A percentile compares a stretch with the other conserved stretches of the same genome.
Evolutionary conservation across 1,140 invertebrate genomes (phyloP).

Genomic region (Acromyrmex charruanus): DNA sequence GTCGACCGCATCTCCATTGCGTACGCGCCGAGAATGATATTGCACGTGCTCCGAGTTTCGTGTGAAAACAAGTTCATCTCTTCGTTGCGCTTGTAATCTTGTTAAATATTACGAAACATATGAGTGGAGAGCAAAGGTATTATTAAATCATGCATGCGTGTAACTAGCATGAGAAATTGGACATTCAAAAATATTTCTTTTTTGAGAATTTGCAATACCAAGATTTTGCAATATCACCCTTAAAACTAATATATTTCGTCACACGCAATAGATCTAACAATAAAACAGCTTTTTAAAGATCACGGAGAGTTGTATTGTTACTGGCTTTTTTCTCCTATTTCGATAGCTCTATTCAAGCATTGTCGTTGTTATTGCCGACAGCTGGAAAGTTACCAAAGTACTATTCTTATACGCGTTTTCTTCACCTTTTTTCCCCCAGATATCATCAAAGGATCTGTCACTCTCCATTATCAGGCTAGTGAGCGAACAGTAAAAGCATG

Average conservation of each 20-base stretch:
- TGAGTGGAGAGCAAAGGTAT: no score
- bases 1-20: background rate
- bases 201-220: background rate
- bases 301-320: conserved; percentile 58
- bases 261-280: background rate
- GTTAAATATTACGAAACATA: conserved; percentile 24
- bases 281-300: conserved; percentile 54
- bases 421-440: conserved; percentile 43
- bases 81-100: conserved; percentile 1
- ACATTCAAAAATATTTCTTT: background rate
- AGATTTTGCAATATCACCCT: conserved; percentile 4
- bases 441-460: conserved; percentile 73
- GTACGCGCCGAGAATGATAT: conserved; percentile 42
- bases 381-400: conserved; percentile 67
- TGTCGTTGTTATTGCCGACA: conserved; percentile 55
- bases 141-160: background rate
- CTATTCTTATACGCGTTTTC: conserved; percentile 42
- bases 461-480: conserved; percentile 67
- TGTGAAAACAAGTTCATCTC: conserved; percentile 27
- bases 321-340: conserved; percentile 41
- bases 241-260: background rate
- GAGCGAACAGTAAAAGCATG: conserved; percentile 72
- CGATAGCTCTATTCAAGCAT: conserved; percentile 14
- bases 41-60: conserved; percentile 21
- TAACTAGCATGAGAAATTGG: background rate